Evolutionary conservation across 1,140 invertebrate genomes (phyloP), one percentile per base, ranked within the genome.

Genomic region (Sinonovacula constricta): DNA sequence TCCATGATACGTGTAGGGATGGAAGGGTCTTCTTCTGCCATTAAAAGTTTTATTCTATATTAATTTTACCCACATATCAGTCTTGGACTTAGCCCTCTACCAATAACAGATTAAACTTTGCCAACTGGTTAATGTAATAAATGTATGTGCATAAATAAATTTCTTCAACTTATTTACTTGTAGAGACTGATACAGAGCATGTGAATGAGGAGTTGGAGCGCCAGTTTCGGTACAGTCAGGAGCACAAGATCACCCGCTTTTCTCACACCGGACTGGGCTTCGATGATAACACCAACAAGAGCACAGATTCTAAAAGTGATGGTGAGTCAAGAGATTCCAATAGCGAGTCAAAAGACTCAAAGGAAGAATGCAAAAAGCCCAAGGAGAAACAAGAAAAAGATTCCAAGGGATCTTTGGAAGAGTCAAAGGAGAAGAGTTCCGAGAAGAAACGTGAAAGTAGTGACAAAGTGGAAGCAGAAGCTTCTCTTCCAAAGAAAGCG

Each of bases 211-310:
- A 88, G 10, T 79, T 90, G 26, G 88, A 88, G 60, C 82, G 88
- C 18, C 88, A 90, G 76, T 90, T 80, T 75, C 71, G 83, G 53
- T 85, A 89, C 31, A 83, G 89, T n/a, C 60, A 89, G 66, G 85
- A 87, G 54, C 86, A 88, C 60, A 86, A 85, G 54, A 71, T 89
- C n/a, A 75, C 86, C 36, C 74, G 70, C 26, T 82, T 71, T 49
- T 82, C 82, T 53, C 90, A 89, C 70, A 78, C 84, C 54, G 88
- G 88, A 1, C 82, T 91, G 0, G 90, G 88, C 22, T 90, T 85
- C 80, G 85, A 86, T 81, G 66, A 81, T 3, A 80, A 85, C 10
- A 83, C 84, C 56, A 78, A 60, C 80, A 84, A 31, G 79, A 82
- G 24, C 81, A 81, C 15, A 24, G 22, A 72, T 54, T 53, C 14